A percentile compares a stretch with the other conserved stretches of the same genome.
Conservation (phyloP, 2,888 invertebrate species). For the Halictus quadricinctus region DNA sequence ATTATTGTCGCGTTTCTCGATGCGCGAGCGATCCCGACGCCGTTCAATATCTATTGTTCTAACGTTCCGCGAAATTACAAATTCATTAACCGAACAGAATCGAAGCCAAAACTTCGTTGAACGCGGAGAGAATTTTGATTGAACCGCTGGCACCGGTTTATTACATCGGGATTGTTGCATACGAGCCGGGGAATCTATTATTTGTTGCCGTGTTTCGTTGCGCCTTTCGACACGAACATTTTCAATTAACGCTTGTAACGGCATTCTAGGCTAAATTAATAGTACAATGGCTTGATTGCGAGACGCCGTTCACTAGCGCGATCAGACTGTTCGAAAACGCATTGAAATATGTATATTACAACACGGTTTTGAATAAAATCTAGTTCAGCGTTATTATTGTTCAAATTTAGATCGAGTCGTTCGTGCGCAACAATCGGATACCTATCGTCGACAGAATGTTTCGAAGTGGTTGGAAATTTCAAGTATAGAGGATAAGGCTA, state of each 20-base stretch:
- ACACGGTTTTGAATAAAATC: background rate
- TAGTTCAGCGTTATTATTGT: background rate
- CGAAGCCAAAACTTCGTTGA: constrained; percentile 40
- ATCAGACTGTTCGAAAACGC: background rate
- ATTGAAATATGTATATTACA: background rate
- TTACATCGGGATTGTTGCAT: constrained; percentile 1
- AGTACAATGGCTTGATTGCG: background rate
- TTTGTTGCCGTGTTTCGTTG: background rate
- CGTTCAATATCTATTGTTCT: background rate
- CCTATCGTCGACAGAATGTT: background rate
- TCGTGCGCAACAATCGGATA: background rate
- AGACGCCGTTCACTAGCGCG: background rate
- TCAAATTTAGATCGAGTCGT: background rate
- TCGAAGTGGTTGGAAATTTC: background rate
- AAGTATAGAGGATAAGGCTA: background rate
- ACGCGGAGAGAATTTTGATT: background rate
- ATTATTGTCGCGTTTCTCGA: background rate
- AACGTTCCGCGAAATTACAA: background rate
- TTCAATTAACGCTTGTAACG: background rate
- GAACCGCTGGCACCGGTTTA: constrained; percentile 1
- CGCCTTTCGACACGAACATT: background rate
- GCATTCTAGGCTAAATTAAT: background rate
- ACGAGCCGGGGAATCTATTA: background rate
- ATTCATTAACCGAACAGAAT: constrained; percentile 1
- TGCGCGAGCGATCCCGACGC: background rate